Conservation (phyloP, 30 jellyfish, hydroid and myxozoan species). For the Clytia hemisphaerica region DNA sequence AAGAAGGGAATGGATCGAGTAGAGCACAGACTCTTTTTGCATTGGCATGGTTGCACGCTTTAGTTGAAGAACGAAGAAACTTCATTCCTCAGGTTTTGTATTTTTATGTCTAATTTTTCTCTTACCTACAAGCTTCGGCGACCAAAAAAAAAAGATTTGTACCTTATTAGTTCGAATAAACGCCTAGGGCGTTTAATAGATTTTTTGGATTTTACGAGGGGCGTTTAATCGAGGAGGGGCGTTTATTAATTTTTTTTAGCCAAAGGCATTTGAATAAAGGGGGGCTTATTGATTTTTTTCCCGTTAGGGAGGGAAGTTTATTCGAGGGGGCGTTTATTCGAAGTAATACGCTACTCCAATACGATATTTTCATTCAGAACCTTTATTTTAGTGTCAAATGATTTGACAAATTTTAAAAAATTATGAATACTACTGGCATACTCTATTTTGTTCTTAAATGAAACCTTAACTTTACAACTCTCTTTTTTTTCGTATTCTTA, state of each 20-base stretch:
- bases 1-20: slow-evolving; percentile 43
- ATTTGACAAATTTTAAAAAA: background rate
- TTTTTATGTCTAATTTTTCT: background rate
- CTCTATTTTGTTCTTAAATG: background rate
- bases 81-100: slow-evolving; percentile 79
- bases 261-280: no score
- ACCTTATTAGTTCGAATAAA: background rate
- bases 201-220: no score
- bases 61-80: slow-evolving; percentile 92
- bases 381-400: background rate
- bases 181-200: no score
- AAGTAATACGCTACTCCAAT: background rate
- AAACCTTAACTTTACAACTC: background rate
- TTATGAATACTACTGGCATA: no score
- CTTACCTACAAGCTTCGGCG: background rate
- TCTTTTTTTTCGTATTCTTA: background rate
- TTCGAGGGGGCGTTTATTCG: no score
- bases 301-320: no score
- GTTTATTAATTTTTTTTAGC: no score
- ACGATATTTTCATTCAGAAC: background rate
- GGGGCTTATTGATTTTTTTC: no score
- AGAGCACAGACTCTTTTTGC: slow-evolving; percentile 80
- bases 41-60: slow-evolving; percentile 86
- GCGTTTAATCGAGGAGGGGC: no score
- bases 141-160: background rate